Percentiles rank a stretch among this genome's conserved stretches.
phyloP scores from a whole-genome alignment of 1,140 invertebrate genomes.

The Linepithema humile region DNA sequence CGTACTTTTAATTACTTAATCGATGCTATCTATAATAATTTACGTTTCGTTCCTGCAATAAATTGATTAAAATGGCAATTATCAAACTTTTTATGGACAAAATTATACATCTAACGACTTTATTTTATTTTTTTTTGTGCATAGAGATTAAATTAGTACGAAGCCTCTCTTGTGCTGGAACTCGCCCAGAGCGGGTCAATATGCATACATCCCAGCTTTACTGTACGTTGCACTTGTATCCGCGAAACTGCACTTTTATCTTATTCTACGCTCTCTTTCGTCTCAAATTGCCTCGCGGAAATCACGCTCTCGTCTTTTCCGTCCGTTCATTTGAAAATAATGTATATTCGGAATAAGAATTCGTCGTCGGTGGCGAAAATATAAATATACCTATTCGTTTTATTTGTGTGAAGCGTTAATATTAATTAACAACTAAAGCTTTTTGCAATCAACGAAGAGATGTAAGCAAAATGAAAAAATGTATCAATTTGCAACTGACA shows the following conservation, averaged over 20 bases:
- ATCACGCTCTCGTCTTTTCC: not conserved
- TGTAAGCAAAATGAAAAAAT: not conserved
- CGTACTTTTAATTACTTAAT: too few species aligned
- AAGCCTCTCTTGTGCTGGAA: not conserved
- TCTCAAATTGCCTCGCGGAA: constrained; percentile 21
- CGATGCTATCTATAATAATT: too few species aligned
- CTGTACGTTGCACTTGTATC: not conserved
- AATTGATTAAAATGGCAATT: not conserved
- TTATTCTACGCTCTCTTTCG: constrained; percentile 12
- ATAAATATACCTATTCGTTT: not conserved
- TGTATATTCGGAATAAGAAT: constrained; percentile 18
- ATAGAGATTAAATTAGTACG: constrained; percentile 3
- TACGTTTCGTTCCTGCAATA: too few species aligned
- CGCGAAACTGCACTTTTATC: not conserved
- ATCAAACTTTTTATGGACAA: not conserved
- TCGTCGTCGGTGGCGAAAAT: not conserved
- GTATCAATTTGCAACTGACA: not conserved
- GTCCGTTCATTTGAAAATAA: constrained; percentile 18
- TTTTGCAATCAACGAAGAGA: not conserved
- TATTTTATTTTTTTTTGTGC: not conserved
- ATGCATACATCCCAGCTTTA: not conserved
- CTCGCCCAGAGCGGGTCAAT: not conserved
- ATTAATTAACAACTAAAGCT: not conserved
- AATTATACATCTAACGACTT: not conserved
- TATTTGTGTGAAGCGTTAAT: not conserved